Base-by-base conservation (phyloP, 2,797 vertebrate genomes). In the Aotus griseimembra region DNA sequence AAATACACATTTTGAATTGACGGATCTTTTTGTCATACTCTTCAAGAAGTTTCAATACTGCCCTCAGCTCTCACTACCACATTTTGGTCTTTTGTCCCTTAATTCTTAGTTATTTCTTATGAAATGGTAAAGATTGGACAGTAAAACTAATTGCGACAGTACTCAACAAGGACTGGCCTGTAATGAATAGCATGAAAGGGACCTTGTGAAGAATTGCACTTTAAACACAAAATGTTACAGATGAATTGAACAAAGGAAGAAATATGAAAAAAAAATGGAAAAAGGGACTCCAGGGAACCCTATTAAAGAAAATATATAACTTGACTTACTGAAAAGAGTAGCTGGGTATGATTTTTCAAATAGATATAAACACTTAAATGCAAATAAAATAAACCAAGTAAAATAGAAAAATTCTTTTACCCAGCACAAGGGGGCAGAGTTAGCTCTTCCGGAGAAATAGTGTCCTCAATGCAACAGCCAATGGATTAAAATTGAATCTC, bases 181-280 rank as follows among this genome's bases (percentile, higher is more conserved):
- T 72, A 50, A 77, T 90, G 55, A 97, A 33, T 85, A 61, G 67
- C n/a, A 77, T 14, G 5, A 72, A 4, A 70, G 67, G 33, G 36
- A 5, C 70, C 24, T 85, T 82, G n/a, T 70, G 28, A 94, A 96
- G 64, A 94, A 61, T 93, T 95, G 39, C 15, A 90, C 96, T 96
- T 96, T 85, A 84, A 93, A 92, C 2, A 88, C 61, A 64, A 94
- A 94, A n/a, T 57, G 30, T 70, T 97, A 24, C 20, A 80, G 44
- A 76, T 79, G 36, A 93, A 84, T 82, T 97, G 52, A 70, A 84
- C 17, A 90, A 28, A 26, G 36, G 44, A 90, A 82, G 92, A 96
- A 92, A 82, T 28, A 73, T 39, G 19, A 64, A 89, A 83, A 33
- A 80, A 80, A 96, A 57, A 57, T 57, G 10, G 22, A 41, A 72